Evolutionary conservation across 2,888 invertebrate genomes (phyloP).

Genomic region (Parnassius mnemosyne): DNA sequence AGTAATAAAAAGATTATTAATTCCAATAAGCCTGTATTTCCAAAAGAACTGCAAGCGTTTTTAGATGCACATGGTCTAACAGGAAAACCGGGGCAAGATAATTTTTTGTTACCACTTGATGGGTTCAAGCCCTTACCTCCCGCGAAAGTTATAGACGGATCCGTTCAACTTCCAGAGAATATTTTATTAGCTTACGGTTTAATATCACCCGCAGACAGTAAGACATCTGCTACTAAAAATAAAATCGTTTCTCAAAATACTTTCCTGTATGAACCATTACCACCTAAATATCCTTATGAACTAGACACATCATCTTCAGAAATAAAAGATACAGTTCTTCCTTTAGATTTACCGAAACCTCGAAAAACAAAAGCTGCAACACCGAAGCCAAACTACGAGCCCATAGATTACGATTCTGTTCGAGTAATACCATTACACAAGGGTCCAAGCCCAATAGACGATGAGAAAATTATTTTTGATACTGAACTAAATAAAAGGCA

Average conservation of each 20-base stretch:
- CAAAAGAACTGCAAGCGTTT: conserved; percentile 66
- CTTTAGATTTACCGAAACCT: conserved; percentile 60
- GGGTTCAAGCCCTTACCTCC: conserved; percentile 73
- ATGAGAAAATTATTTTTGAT: conserved; percentile 41
- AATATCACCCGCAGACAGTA: conserved; percentile 52
- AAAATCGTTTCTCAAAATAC: conserved; percentile 47
- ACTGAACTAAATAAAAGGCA: conserved; percentile 65
- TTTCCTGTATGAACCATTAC: conserved; percentile 64
- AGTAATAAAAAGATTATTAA: conserved; percentile 42
- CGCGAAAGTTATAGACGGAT: conserved; percentile 60
- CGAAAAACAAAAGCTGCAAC: conserved; percentile 51
- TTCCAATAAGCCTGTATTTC: conserved; percentile 51
- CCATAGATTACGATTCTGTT: conserved; percentile 66
- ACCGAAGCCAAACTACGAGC: conserved; percentile 50
- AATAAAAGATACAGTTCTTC: conserved; percentile 52
- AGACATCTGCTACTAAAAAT: conserved; percentile 37
- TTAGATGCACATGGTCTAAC: conserved; percentile 65
- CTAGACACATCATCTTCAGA: conserved; percentile 68
- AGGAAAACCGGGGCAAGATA: conserved; percentile 60
- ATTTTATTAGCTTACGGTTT: conserved; percentile 67
- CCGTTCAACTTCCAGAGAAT: conserved; percentile 68
- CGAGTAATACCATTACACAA: conserved; percentile 69
- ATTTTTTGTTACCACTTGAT: conserved; percentile 66
- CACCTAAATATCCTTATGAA: conserved; percentile 62
- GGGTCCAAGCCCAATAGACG: conserved; percentile 59